Base-by-base conservation (phyloP, 2,888 invertebrate genomes). In the Drymonia ruficornis region DNA sequence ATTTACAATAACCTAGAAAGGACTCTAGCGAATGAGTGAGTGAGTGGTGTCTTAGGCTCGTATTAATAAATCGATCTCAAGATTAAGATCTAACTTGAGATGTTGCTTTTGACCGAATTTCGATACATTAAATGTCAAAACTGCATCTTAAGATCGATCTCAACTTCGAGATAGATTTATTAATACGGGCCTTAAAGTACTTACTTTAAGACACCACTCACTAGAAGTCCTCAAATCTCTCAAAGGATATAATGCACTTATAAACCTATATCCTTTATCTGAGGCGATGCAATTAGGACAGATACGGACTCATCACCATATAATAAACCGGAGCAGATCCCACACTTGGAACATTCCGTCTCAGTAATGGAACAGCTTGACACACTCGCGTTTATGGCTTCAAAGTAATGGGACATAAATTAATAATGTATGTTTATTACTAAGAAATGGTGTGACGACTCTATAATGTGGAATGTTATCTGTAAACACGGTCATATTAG, bases 251-350 rank as follows among this genome's bases (percentile, higher is more conserved):
- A 73, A 76, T 67, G 73, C 71, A 80, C 77, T 81, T 76, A 77
- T 65, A 72, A 70, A 73, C 59, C 68, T 62, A 71, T 78, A 70
- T 61, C 65, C 55, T 76, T 74, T 83, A 80, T 81, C 83, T 72
- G 66, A 58, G 65, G 63, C 63, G 54, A 50, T 63, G 69, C 79
- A 80, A 80, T 81, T 78, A 80, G 76, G 61, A 53, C 62, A 56
- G 67, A 36, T 42, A 59, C 18, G 31, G 53, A 54, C 61, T 59
- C 80, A 76, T 83, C 81, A 83, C 77, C 79, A 79, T 86, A 81
- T 72, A 49, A 80, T 87, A 84, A 84, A 84, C 80, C 61, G 63
- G 69, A 70, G 62, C 55, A 59, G 55, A 68, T 61, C 61, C 64
- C 62, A 53, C 65, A 61, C 59, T 76, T 78, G 70, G 80, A 79